Evolutionary conservation across 2,113 vertebrate species (phyloP).

Genomic region (Pterocles burchelli): DNA sequence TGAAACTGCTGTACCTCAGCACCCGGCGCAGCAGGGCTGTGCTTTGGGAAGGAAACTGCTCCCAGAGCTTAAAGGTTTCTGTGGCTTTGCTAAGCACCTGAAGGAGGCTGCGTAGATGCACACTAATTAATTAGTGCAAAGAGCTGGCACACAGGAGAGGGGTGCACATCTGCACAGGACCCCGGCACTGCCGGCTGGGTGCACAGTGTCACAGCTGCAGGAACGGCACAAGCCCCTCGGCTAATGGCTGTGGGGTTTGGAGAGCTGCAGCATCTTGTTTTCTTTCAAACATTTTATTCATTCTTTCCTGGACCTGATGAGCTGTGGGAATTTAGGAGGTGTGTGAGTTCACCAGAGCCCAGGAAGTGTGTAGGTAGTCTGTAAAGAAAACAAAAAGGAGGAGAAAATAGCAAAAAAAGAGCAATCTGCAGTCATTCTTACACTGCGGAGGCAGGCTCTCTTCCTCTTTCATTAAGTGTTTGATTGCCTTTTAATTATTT

Average conservation of each 20-base stretch:
- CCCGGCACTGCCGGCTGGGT: background rate
- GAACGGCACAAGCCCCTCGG: background rate
- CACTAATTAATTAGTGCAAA: fast-evolving
- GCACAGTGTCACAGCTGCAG: background rate
- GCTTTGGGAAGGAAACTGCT: background rate
- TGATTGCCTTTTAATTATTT: background rate
- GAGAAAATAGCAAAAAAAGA: background rate
- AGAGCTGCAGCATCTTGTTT: background rate
- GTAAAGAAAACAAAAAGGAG: background rate
- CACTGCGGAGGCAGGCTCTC: background rate
- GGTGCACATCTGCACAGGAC: background rate
- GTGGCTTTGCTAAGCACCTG: background rate
- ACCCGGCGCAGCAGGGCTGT: background rate
- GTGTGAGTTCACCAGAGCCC: background rate
- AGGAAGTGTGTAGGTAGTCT: too few species aligned
- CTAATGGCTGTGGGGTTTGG: background rate
- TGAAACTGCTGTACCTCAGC: background rate
- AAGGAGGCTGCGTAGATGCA: too few species aligned
- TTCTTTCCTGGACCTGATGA: background rate
- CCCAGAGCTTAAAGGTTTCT: too few species aligned
- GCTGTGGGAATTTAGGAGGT: background rate
- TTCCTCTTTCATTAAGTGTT: background rate
- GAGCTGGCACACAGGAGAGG: background rate
- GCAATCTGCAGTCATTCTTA: background rate
- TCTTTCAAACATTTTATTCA: background rate